Evolutionary conservation across 2,888 invertebrate species (phyloP).

Genomic region (Hypomecis atomaria): DNA sequence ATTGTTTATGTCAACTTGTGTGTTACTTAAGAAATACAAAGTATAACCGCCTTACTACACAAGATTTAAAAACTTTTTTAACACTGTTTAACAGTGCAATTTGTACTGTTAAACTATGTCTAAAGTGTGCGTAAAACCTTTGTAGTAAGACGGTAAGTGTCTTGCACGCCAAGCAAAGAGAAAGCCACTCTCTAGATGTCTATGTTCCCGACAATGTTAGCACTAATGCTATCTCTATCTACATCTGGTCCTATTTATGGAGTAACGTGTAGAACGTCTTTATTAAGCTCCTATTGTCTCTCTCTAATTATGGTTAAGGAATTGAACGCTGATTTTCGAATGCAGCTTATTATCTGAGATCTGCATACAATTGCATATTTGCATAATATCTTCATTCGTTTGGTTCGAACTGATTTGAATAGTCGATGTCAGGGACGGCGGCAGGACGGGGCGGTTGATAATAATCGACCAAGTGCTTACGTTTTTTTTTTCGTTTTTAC

Average conservation of each 20-base stretch:
- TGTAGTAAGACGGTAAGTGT: no score
- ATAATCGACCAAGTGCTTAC: no score
- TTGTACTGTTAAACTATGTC: no score
- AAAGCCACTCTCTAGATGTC: no score
- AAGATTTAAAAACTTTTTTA: no score
- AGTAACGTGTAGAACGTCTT: constrained; percentile 62
- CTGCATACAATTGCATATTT: constrained; percentile 83
- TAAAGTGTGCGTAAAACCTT: no score
- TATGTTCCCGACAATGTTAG: constrained; percentile 34
- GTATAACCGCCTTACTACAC: no score
- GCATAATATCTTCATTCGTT: constrained; percentile 84
- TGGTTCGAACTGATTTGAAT: constrained; percentile 60
- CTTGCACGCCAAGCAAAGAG: no score
- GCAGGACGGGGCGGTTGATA: constrained; percentile 7
- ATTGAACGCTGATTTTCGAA: constrained; percentile 72
- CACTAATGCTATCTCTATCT: constrained; percentile 57
- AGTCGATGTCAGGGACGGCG: constrained; percentile 24
- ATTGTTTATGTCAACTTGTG: no score
- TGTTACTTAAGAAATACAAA: no score
- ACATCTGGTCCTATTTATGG: constrained; percentile 63
- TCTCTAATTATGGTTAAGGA: constrained; percentile 79
- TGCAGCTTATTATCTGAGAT: constrained; percentile 77
- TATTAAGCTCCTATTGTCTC: constrained; percentile 80
- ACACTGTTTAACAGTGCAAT: no score
- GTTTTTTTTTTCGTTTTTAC: no score